A percentile compares a stretch with the other conserved stretches of the same genome.
These are phyloP conservation scores for Serranus cabrilla DNA, from an alignment of 2,797 vertebrate species.

Conservation along the genomic window DNA sequence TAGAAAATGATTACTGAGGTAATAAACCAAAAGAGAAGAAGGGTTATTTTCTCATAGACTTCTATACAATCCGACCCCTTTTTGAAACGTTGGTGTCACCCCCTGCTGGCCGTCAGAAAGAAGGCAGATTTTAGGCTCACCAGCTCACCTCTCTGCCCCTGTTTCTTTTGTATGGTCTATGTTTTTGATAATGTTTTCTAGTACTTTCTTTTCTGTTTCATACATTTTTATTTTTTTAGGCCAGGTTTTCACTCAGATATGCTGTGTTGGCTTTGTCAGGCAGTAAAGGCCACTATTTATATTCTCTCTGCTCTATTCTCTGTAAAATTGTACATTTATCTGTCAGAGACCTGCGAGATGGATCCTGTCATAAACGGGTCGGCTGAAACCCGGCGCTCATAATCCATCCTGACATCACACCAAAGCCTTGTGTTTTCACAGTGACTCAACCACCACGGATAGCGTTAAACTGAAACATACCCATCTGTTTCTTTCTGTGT, in stretches of 20 bases:
- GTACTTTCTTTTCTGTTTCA: too few relatives aligned
- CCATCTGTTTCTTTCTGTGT: slow-evolving; percentile 77
- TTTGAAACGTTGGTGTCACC: too few relatives aligned
- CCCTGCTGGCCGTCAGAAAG: too few relatives aligned
- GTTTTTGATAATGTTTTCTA: too few relatives aligned
- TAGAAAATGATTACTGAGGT: too few relatives aligned
- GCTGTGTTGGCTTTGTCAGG: not conserved
- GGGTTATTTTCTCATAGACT: too few relatives aligned
- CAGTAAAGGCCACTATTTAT: not conserved
- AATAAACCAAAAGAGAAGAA: too few relatives aligned
- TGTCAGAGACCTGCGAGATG: slow-evolving; percentile 50
- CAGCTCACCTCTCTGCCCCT: too few relatives aligned
- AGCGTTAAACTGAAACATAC: slow-evolving; percentile 83
- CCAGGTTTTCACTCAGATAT: not conserved
- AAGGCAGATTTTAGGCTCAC: too few relatives aligned
- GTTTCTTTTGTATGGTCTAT: too few relatives aligned
- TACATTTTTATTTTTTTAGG: not conserved
- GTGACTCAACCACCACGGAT: slow-evolving; percentile 67
- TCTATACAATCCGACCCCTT: too few relatives aligned
- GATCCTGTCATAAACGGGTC: slow-evolving; percentile 64
- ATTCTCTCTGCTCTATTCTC: slow-evolving; percentile 12
- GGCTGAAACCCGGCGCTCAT: slow-evolving; percentile 56
- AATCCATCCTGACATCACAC: slow-evolving; percentile 79
- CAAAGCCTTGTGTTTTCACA: slow-evolving; percentile 79
- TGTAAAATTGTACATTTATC: slow-evolving; percentile 50